phyloP scores from a whole-genome alignment of 2,797 vertebrate genomes.

The Notoglanidium macrostoma region DNA sequence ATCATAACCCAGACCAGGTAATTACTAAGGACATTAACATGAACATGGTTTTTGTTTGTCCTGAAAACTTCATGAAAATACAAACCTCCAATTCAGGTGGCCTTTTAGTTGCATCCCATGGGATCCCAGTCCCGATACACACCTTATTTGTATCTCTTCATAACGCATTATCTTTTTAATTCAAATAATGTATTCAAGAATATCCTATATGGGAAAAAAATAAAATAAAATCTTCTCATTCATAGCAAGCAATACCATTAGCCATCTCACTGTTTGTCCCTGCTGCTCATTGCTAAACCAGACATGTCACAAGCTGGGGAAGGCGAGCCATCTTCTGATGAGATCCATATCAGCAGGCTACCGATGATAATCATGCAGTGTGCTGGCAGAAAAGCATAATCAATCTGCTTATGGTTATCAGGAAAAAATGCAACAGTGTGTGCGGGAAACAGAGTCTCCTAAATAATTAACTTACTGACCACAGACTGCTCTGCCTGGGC shows the following conservation, averaged over 20 bases:
- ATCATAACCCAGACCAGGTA: not conserved
- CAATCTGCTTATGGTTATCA: conserved; percentile 68
- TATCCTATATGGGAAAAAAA: not conserved
- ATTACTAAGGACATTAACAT: not conserved
- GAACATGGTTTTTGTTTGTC: not conserved
- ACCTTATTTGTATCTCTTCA: not conserved
- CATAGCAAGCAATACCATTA: not conserved
- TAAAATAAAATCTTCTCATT: not conserved
- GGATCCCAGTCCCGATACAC: not conserved
- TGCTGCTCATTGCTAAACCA: conserved; percentile 32
- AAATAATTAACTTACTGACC: conserved; percentile 73
- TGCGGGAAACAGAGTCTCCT: conserved; percentile 61
- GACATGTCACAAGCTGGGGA: conserved; percentile 65
- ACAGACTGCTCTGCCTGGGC: conserved; percentile 60
- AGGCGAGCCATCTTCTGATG: conserved; percentile 65
- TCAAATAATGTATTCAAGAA: not conserved
- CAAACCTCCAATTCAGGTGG: not conserved
- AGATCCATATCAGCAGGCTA: conserved; percentile 68
- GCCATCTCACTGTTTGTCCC: not conserved
- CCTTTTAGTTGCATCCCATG: too few species aligned
- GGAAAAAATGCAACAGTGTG: conserved; percentile 61
- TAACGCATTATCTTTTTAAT: not conserved
- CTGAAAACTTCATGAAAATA: not conserved
- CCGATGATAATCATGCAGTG: conserved; percentile 71
- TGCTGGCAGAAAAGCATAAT: conserved; percentile 72